Base-by-base conservation (phyloP, 2,113 vertebrate genomes). In the Epinephelus lanceolatus region DNA sequence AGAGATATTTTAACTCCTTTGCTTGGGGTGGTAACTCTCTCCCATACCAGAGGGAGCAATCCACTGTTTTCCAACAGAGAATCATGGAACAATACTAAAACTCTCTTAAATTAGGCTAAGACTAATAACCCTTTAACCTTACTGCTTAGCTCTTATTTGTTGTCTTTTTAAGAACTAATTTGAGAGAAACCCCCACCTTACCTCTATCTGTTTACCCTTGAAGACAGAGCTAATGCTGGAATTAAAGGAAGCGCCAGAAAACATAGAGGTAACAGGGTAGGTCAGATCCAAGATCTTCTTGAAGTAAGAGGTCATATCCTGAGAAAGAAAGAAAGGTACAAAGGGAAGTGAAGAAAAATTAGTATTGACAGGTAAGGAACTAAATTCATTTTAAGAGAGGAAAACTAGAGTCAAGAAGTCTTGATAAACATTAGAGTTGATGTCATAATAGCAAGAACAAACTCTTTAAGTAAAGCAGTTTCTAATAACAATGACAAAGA, bases 201-300 rank as follows among this genome's bases (percentile, higher is more conserved):
- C 98, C 97, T 99, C 97, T 0, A 99, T 97, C 94, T 98, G 98
- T 87, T 96, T 96, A 78, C 95, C 96, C 79, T 96, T 95, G 91
- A 99, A 98, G 88, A 97, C 86, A 11, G 92, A 89, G 76, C 94
- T 94, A 86, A 98, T 86, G 91, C 96, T 93, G 12, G 90, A 96
- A 93, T 99, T 99, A 86, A 99, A 98, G 73, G 97, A 94, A 0
- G 97, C 96, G 60, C 98, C 98, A 5, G 97, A 97, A 89, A 99
- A 99, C 97, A 99, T 97, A 19, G 98, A 98, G 6, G 97, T 99
- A 77, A 98, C 94, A 0, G 98, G 97, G 79, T 98, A 99, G 0
- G 98, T 99, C 93, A 99, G 85, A 87, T 99, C 98, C 14, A 98
- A 88, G 21, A 97, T 92, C 7, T 96, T 96, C 92, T 96, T 98